Base-by-base conservation (phyloP, 2,888 invertebrate genomes). In the Parelbella ahira region DNA sequence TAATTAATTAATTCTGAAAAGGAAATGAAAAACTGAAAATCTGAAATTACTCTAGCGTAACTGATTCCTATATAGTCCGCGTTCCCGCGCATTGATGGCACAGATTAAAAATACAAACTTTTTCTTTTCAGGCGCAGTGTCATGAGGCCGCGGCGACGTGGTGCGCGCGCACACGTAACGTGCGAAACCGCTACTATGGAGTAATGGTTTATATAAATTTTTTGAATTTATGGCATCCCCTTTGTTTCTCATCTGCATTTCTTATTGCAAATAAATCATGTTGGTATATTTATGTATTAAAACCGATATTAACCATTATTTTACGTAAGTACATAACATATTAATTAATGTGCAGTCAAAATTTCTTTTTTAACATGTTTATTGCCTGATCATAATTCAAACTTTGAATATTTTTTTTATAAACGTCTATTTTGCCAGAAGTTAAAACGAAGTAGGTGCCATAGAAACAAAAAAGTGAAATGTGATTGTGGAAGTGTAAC, bases 51-150 rank as follows among this genome's bases (percentile, higher is more conserved):
- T n/a, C n/a, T n/a, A n/a, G n/a, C n/a, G n/a, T n/a, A n/a, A n/a
- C n/a, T n/a, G n/a, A n/a, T n/a, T 2, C 4, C 8, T 8, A 23
- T 23, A 20, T 20, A 5, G 2, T 19, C 20, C 28, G 12, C 18
- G 12, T 18, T 9, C 28, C 9, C 28, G 11, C 10, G 2, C 12
- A 13, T 32, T 39, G 24, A 30, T 25, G 32, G 9, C 10, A 43
- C 11, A 43, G 30, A 36, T 32, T 45, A 45, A 41, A 44, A 47
- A 44, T 33, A 23, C 10, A 24, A 37, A 34, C 34, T 30, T 23
- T 51, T 47, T 54, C 44, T 49, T 56, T 70, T 60, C 60, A 65
- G 68, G 45, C 60, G 67, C 70, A 68, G 74, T 68, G 70, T 65
- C 56, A 70, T 67, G 71, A 58, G 57, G 58, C 48, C 47, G 24